A percentile compares a stretch with the other conserved stretches of the same genome.
phyloP scores from a whole-genome alignment of 37 sponge, comb jelly and placozoan genomes.

The Geodia barretti region DNA sequence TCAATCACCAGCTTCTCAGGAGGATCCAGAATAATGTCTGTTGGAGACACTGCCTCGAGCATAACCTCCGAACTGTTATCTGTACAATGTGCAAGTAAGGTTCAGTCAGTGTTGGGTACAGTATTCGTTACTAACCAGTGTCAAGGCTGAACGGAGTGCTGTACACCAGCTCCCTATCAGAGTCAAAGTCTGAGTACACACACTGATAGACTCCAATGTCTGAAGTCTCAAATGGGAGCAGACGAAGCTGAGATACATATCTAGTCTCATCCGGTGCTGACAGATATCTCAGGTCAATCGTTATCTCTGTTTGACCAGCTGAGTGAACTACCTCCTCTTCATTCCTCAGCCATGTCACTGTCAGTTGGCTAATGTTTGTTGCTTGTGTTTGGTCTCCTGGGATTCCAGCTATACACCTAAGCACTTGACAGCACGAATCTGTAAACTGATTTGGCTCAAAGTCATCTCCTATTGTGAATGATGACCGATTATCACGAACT shows the following conservation, averaged over 20 bases:
- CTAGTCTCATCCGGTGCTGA: neutral
- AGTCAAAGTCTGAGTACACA: conserved; percentile 19
- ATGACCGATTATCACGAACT: neutral
- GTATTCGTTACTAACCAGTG: conserved; percentile 21
- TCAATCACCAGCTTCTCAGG: conserved; percentile 49
- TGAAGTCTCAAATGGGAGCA: conserved; percentile 9
- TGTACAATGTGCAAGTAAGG: neutral
- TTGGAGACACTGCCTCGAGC: conserved; percentile 27
- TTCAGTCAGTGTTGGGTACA: neutral
- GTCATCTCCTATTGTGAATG: neutral
- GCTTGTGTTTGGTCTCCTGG: neutral
- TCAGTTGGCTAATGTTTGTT: neutral
- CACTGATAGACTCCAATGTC: conserved; percentile 55
- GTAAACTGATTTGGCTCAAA: neutral
- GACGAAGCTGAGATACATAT: neutral
- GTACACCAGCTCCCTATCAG: conserved; percentile 19
- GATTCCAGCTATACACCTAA: neutral
- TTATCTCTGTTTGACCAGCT: neutral
- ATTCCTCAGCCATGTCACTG: neutral
- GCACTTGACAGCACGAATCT: neutral
- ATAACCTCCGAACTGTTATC: neutral
- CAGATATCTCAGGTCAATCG: neutral
- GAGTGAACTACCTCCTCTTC: neutral
- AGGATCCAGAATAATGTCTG: conserved; percentile 19
- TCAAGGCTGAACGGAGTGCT: conserved; percentile 34